A percentile compares a stretch with the other conserved stretches of the same genome.
Conservation (phyloP, 2,113 vertebrate species). For the Illadopsis cleaveri region DNA sequence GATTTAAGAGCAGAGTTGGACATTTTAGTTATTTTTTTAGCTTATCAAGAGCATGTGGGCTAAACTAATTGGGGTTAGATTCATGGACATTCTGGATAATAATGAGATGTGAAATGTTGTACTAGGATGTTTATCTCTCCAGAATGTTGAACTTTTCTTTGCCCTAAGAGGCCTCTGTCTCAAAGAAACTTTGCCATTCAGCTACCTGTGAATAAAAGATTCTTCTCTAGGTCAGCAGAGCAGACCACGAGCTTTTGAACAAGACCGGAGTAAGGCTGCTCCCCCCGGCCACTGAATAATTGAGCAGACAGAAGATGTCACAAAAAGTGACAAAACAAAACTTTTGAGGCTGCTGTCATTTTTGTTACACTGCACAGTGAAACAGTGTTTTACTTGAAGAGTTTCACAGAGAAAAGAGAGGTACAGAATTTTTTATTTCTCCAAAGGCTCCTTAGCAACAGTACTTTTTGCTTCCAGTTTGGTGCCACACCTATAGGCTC, state of each 20-base stretch:
- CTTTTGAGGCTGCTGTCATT: background rate
- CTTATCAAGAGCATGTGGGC: rapidly evolving
- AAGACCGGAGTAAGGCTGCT: background rate
- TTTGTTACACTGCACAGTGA: background rate
- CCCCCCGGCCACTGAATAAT: background rate
- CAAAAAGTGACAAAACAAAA: background rate
- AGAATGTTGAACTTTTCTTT: background rate
- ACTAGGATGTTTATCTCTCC: background rate
- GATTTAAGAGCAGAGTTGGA: background rate
- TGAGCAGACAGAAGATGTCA: background rate
- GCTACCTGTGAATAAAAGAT: background rate
- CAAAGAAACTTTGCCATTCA: background rate
- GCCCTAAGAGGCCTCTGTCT: background rate
- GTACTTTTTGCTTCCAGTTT: background rate
- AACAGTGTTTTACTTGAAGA: background rate
- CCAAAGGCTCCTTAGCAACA: background rate
- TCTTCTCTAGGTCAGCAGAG: background rate
- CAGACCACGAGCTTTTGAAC: background rate
- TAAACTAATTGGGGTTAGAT: background rate
- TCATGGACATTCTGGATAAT: background rate
- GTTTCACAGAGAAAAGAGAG: background rate
- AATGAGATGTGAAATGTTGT: background rate
- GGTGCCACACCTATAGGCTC: background rate
- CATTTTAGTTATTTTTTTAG: background rate
- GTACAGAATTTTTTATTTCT: background rate